Conservation (phyloP, 2,113 vertebrate genomes). For the Pelecanoides urinatrix region DNA sequence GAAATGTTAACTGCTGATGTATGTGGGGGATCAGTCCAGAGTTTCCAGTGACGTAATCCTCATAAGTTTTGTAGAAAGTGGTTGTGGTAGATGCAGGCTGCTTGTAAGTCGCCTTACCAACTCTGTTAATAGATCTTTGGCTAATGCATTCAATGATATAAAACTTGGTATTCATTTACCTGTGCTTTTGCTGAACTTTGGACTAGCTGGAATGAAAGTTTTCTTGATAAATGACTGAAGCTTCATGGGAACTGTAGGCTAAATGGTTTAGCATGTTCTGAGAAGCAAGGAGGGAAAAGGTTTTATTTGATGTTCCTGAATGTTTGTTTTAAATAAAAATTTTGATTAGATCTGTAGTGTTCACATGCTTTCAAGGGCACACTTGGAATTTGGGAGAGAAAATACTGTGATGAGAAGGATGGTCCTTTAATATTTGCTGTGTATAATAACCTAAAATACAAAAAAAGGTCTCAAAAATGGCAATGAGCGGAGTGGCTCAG, state of each 20-base stretch:
- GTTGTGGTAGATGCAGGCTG: not conserved
- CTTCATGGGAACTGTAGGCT: not conserved
- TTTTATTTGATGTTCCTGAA: not conserved
- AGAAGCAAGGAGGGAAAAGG: not conserved
- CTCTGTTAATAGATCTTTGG: not conserved
- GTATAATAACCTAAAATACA: not conserved
- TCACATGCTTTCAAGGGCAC: not conserved
- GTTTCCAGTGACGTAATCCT: not conserved
- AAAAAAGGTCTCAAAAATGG: not conserved
- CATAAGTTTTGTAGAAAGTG: not conserved
- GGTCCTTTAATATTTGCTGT: not conserved
- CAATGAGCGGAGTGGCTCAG: not conserved
- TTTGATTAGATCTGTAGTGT: not conserved
- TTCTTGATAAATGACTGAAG: not conserved
- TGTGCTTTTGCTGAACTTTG: not conserved
- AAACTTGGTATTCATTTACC: not conserved
- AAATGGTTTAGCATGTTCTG: not conserved
- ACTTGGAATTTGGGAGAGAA: not conserved
- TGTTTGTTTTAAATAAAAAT: not conserved
- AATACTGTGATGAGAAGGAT: not conserved
- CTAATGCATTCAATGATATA: not conserved
- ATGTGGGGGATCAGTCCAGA: not conserved
- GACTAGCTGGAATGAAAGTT: not conserved
- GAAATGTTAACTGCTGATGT: accelerated
- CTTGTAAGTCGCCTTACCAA: not conserved